A percentile compares a stretch with the other conserved stretches of the same genome.
Evolutionary conservation across 2,113 vertebrate genomes (phyloP).

Genomic region (Indicator indicator): DNA sequence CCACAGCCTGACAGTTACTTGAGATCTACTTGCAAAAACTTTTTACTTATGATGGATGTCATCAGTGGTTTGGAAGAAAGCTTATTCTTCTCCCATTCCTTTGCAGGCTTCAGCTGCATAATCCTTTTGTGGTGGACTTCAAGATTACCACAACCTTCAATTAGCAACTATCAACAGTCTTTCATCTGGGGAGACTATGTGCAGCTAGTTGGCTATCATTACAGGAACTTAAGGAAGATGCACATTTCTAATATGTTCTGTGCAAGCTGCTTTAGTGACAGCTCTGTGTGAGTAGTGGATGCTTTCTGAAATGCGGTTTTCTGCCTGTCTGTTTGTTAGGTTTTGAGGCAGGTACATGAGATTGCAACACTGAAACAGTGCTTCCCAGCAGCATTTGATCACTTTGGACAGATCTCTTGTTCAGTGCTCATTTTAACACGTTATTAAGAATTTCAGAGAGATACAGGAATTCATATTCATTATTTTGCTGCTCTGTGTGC

Average conservation of each 20-base stretch:
- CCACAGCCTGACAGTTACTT: not conserved
- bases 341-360: not conserved
- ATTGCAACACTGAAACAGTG: not conserved
- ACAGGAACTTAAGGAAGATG: not conserved
- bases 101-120: constrained; percentile 16
- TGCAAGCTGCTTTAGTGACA: not conserved
- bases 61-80: not conserved
- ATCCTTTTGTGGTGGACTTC: not conserved
- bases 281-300: not conserved
- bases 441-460: not conserved
- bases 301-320: not conserved
- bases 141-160: not conserved
- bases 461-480: not conserved
- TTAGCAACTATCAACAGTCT: not conserved
- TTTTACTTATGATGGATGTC: not conserved
- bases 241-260: not conserved
- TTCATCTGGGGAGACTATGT: not conserved
- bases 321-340: not conserved
- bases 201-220: not conserved
- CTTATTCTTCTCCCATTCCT: constrained; percentile 9
- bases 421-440: not conserved
- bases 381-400: not conserved
- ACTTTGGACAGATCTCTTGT: not conserved
- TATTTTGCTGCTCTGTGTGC: not conserved
- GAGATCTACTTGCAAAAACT: not conserved